Evolutionary conservation across 2,888 invertebrate genomes (phyloP).

Genomic region (Plagodis dolabraria): DNA sequence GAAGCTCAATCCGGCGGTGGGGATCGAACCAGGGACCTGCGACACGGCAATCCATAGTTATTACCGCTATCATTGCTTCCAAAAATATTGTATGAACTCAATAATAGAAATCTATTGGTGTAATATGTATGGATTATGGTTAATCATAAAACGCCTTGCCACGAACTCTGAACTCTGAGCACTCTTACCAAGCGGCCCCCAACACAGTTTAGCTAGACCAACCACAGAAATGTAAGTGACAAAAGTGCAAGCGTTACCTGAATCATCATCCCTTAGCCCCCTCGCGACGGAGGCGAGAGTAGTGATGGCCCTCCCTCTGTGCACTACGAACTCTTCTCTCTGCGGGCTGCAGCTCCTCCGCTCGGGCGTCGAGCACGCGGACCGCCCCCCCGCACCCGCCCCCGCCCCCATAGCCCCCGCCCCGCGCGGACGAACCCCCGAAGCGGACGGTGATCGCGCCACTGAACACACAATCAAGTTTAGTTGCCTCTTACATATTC

Average conservation of each 20-base stretch:
- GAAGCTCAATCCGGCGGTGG: no score
- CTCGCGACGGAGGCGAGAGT: conserved; percentile 86
- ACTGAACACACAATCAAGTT: conserved; percentile 57
- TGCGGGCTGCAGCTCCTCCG: conserved; percentile 71
- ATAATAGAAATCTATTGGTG: no score
- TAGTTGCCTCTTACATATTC: conserved; percentile 8
- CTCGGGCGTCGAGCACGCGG: conserved; percentile 76
- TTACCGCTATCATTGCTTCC: no score
- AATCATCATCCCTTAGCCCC: conserved; percentile 56
- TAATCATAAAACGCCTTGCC: no score
- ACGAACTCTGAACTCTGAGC: no score
- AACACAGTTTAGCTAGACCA: no score
- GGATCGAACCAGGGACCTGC: no score
- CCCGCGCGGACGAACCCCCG: conserved; percentile 54
- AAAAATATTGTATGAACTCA: no score
- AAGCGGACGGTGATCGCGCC: conserved; percentile 78
- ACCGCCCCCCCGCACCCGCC: conserved; percentile 65
- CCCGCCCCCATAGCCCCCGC: conserved; percentile 48
- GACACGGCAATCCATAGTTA: no score
- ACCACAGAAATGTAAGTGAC: neutral
- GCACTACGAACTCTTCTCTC: conserved; percentile 92
- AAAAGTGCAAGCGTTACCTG: conserved; percentile 37
- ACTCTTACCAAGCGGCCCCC: no score
- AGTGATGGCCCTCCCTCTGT: conserved; percentile 91
- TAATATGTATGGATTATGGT: no score